A percentile compares a stretch with the other conserved stretches of the same genome.
These are phyloP conservation scores for Platycheirus rosarum DNA, from an alignment of 2,888 invertebrate species.

Conservation along the genomic window DNA sequence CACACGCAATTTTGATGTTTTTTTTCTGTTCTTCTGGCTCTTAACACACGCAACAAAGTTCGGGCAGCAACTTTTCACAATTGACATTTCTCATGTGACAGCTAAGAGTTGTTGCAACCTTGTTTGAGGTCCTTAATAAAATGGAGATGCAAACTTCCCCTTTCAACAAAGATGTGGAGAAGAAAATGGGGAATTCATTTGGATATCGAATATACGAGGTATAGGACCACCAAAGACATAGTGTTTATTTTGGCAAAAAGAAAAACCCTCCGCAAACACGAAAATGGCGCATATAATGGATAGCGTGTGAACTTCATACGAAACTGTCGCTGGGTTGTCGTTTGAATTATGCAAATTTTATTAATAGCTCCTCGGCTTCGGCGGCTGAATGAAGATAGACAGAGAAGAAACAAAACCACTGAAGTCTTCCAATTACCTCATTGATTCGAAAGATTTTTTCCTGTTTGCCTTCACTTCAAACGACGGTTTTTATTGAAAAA, in stretches of 20 bases:
- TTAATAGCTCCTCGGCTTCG: conserved; percentile 76
- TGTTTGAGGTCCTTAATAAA: conserved; percentile 4
- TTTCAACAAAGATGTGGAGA: background rate
- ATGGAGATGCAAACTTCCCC: background rate
- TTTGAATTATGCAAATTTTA: conserved; percentile 82
- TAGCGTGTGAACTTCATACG: conserved; percentile 22
- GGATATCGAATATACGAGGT: background rate
- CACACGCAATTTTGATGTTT: conserved; percentile 60
- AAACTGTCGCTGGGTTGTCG: conserved; percentile 20
- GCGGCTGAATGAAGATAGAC: no score
- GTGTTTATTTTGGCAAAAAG: background rate
- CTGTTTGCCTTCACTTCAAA: no score
- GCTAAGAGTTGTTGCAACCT: conserved; percentile 22
- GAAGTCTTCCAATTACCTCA: no score
- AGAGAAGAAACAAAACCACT: no score
- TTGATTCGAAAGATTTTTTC: no score
- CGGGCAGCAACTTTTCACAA: conserved; percentile 39
- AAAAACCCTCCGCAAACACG: no score
- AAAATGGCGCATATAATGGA: background rate
- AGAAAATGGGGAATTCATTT: background rate
- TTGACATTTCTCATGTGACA: conserved; percentile 41
- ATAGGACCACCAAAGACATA: conserved; percentile 20
- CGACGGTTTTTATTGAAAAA: conserved; percentile 39
- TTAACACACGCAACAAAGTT: conserved; percentile 35
- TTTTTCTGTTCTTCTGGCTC: background rate